A percentile compares a stretch with the other conserved stretches of the same genome.
Evolutionary conservation across 2,113 vertebrate species (phyloP).

Genomic region (Engystomops pustulosus): DNA sequence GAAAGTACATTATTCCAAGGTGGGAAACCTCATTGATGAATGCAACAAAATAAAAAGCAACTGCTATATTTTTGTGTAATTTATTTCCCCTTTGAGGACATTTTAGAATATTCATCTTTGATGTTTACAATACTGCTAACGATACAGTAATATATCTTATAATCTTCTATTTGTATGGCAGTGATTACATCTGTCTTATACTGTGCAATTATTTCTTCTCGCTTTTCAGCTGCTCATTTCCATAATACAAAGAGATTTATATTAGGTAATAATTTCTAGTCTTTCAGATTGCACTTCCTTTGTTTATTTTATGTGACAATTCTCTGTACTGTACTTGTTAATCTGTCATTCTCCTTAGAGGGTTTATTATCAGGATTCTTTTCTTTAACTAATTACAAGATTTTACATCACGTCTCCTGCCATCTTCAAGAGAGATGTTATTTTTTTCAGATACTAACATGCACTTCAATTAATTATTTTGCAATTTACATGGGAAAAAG

Average conservation of each 20-base stretch:
- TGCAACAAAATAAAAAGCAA: neutral
- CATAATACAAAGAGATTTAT: conserved; percentile 2
- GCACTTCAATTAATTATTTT: no score
- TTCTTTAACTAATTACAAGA: conserved; percentile 22
- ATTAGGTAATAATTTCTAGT: conserved; percentile 23
- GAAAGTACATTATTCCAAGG: no score
- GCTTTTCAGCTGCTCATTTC: conserved; percentile 22
- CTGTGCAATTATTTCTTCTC: conserved; percentile 16
- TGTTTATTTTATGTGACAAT: conserved; percentile 40
- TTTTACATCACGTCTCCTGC: neutral
- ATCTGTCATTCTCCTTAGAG: conserved; percentile 5
- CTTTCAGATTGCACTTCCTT: neutral
- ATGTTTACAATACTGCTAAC: neutral
- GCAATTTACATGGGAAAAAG: no score
- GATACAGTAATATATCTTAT: neutral
- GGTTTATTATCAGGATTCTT: conserved; percentile 6
- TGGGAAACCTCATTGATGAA: no score
- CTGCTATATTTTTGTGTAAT: neutral
- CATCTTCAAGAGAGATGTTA: neutral
- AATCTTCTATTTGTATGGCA: conserved; percentile 12
- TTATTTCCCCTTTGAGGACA: neutral
- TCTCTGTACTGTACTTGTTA: neutral
- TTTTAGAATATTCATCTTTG: neutral
- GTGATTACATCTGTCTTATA: neutral
- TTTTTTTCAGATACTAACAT: no score